Evolutionary conservation across 2,888 invertebrate species (phyloP).

Genomic region (Danaus chrysippus): DNA sequence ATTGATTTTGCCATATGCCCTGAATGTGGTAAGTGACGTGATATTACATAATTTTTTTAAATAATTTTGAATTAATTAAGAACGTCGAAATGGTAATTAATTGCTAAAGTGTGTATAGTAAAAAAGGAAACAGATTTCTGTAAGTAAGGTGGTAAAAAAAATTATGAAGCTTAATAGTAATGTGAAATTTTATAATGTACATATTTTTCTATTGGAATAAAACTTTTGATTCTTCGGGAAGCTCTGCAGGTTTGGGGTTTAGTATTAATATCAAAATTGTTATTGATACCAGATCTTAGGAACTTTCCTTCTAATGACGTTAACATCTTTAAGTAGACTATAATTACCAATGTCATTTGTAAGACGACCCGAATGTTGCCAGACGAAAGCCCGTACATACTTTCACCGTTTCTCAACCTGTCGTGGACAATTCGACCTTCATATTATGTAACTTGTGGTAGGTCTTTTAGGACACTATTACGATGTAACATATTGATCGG

Average conservation of each 20-base stretch:
- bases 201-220: too few species aligned
- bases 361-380: constrained; percentile 29
- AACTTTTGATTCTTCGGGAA: too few species aligned
- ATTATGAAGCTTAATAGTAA: too few species aligned
- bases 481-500: neutral
- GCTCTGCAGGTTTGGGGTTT: too few species aligned
- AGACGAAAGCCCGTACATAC: constrained; percentile 64
- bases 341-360: neutral
- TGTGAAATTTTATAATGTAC: too few species aligned
- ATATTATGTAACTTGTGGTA: constrained; percentile 14
- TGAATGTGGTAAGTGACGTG: neutral
- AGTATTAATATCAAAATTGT: neutral
- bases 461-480: neutral
- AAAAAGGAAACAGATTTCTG: too few species aligned
- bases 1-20: constrained; percentile 40
- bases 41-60: neutral
- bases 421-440: constrained; percentile 23
- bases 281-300: neutral
- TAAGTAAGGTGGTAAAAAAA: too few species aligned
- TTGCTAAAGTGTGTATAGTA: too few species aligned
- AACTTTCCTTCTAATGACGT: neutral
- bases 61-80: too few species aligned
- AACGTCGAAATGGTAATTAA: too few species aligned
- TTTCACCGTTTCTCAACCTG: constrained; percentile 54
- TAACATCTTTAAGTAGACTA: neutral